phyloP scores from a whole-genome alignment of 2,113 vertebrate genomes.

The Dinomys branickii region DNA sequence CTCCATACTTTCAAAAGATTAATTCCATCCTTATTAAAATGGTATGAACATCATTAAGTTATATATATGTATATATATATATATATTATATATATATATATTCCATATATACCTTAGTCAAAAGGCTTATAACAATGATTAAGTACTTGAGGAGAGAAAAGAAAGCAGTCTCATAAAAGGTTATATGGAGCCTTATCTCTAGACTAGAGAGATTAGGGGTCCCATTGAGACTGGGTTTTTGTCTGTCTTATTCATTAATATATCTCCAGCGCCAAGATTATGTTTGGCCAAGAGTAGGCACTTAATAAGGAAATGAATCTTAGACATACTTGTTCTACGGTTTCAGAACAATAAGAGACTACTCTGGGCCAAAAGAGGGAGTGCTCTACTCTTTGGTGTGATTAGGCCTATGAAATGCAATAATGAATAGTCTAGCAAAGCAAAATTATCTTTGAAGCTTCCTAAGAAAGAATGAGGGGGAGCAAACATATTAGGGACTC shows the following conservation, averaged over 20 bases:
- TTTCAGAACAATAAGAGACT: not conserved
- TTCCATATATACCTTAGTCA: not conserved
- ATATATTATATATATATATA: too few species aligned
- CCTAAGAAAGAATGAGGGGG: not conserved
- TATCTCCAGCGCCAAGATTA: not conserved
- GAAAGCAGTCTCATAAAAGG: constrained; percentile 10
- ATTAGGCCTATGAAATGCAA: not conserved
- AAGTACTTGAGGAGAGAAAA: constrained; percentile 53
- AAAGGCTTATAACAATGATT: constrained; percentile 28
- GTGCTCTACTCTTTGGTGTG: not conserved
- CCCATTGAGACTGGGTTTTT: not conserved
- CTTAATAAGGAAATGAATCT: constrained; percentile 8
- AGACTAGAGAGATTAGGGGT: not conserved
- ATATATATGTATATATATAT: too few species aligned
- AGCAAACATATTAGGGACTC: not conserved
- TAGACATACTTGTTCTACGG: not conserved
- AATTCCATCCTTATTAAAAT: constrained; percentile 19
- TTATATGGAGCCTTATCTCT: not conserved
- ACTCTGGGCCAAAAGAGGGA: not conserved
- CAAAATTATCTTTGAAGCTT: not conserved
- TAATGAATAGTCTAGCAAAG: not conserved
- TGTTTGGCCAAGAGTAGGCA: not conserved
- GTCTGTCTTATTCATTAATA: not conserved
- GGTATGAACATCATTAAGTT: not conserved
- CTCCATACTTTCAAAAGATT: constrained; percentile 41